phyloP scores from a whole-genome alignment of 2,888 invertebrate species.

The Coleophora flavipennella region DNA sequence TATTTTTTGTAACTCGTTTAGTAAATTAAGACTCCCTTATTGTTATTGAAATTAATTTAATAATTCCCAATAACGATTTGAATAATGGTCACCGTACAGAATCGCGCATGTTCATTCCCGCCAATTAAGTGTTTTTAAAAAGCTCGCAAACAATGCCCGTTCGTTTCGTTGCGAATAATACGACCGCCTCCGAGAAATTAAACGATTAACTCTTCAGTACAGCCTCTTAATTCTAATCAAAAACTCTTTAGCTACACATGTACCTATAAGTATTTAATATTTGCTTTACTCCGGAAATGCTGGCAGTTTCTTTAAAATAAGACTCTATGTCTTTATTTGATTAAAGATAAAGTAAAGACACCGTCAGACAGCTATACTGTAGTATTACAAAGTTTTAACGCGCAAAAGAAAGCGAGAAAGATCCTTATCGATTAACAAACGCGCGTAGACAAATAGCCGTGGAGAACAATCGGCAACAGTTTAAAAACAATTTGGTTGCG shows the following conservation, averaged over 20 bases:
- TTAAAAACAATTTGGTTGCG: conserved; percentile 66
- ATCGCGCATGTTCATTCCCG: conserved; percentile 14
- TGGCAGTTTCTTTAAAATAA: background rate
- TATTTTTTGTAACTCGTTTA: too few relatives aligned
- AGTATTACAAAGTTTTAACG: conserved; percentile 1
- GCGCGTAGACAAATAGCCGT: conserved; percentile 66
- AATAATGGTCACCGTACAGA: conserved; percentile 7
- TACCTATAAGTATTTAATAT: background rate
- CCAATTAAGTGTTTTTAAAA: conserved; percentile 17
- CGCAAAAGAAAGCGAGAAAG: conserved; percentile 21
- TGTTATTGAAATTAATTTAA: too few relatives aligned
- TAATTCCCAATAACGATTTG: background rate
- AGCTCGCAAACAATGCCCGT: conserved; percentile 19
- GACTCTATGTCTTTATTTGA: background rate
- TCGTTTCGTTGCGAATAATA: conserved; percentile 12
- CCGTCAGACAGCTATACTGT: background rate
- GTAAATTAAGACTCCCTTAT: too few relatives aligned
- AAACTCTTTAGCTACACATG: background rate
- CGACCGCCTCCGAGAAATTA: conserved; percentile 20
- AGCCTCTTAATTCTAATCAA: conserved; percentile 5
- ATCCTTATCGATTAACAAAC: conserved; percentile 46
- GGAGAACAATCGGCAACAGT: conserved; percentile 64
- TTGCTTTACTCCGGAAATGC: background rate
- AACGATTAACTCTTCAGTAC: conserved; percentile 20
- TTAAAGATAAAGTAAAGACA: too few relatives aligned